Conservation (phyloP, 2,113 vertebrate genomes). For the Halcyon senegalensis region DNA sequence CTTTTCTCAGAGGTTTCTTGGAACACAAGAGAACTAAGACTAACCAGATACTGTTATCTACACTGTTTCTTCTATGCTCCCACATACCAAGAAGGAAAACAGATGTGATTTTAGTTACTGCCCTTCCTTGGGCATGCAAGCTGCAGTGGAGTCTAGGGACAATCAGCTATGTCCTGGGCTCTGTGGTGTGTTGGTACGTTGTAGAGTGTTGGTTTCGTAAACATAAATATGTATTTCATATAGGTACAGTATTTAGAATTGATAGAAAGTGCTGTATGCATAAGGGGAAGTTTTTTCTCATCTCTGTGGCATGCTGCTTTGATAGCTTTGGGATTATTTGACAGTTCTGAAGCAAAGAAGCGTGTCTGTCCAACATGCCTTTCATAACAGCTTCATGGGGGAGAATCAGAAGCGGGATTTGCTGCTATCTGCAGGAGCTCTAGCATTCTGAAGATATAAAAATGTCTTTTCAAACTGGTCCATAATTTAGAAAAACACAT, state of each 20-base stretch:
- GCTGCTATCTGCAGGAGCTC: background rate
- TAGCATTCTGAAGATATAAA: background rate
- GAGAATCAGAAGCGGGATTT: background rate
- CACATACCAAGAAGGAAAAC: background rate
- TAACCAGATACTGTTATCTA: conserved; percentile 4
- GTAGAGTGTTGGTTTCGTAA: background rate
- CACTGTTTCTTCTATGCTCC: background rate
- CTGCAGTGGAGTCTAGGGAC: background rate
- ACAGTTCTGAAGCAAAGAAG: background rate
- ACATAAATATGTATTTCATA: background rate
- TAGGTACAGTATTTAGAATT: background rate
- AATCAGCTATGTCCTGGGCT: background rate
- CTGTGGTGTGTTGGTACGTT: background rate
- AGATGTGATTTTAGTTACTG: background rate
- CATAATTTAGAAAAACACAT: background rate
- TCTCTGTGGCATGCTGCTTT: background rate
- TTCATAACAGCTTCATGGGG: accelerated
- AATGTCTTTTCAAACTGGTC: background rate
- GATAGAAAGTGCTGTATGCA: background rate
- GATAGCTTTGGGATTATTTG: background rate
- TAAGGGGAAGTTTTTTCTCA: background rate
- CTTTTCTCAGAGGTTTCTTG: conserved; percentile 7
- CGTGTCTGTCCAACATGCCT: background rate
- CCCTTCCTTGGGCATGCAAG: background rate
- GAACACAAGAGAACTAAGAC: background rate